Conservation (phyloP, 2,797 vertebrate genomes). For the Urophycis tenuis region DNA sequence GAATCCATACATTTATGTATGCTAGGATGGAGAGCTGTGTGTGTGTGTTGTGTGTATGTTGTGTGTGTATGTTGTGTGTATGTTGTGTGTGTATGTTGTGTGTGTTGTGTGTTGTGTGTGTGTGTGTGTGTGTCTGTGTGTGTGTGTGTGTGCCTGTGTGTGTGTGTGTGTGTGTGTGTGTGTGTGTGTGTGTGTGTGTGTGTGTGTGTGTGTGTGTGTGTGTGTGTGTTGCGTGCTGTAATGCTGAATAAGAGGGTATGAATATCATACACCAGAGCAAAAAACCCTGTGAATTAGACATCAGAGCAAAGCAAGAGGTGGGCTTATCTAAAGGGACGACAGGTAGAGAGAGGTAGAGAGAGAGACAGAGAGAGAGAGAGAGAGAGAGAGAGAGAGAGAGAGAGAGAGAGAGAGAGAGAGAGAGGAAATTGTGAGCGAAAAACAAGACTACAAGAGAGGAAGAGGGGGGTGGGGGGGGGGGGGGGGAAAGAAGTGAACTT, state of each 20-base stretch:
- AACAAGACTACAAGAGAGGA: slow-evolving; percentile 23
- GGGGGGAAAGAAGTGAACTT: slow-evolving; percentile 41
- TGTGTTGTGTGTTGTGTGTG: neutral
- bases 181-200: slow-evolving; percentile 8
- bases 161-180: neutral
- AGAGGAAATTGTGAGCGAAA: slow-evolving; percentile 15
- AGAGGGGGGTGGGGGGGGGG: too few relatives aligned
- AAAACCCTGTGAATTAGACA: slow-evolving; percentile 23
- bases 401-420: slow-evolving; percentile 18
- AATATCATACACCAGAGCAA: slow-evolving; percentile 17
- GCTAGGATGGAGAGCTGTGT: neutral
- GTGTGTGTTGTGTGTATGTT: slow-evolving; percentile 4
- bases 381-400: slow-evolving; percentile 11
- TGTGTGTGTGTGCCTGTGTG: slow-evolving; percentile 10
- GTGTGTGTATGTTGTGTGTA: slow-evolving; percentile 1
- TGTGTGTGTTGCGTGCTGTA: neutral
- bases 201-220: neutral
- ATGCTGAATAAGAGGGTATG: slow-evolving; percentile 10
- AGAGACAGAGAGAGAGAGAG: slow-evolving; percentile 15
- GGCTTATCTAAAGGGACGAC: slow-evolving; percentile 7
- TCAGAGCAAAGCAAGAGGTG: slow-evolving; percentile 24
- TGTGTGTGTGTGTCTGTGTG: slow-evolving; percentile 9
- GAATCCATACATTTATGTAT: slow-evolving; percentile 47
- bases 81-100: slow-evolving; percentile 3
- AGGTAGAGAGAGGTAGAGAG: slow-evolving; percentile 9